Evolutionary conservation across 2,113 vertebrate genomes (phyloP).

Genomic region (Pyxicephalus adspersus): DNA sequence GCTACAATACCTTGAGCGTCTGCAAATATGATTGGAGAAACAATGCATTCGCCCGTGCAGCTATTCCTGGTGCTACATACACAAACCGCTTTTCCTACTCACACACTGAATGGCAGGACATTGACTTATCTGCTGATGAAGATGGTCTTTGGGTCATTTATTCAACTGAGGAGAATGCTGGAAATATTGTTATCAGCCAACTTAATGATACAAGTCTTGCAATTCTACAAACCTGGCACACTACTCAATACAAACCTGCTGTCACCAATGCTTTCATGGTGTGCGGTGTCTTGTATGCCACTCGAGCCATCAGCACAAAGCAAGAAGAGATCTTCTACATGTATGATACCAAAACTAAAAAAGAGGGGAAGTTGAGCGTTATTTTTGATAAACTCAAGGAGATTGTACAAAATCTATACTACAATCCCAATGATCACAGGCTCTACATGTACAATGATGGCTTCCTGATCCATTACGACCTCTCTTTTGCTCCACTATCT

Average conservation of each 20-base stretch:
- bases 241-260: not conserved
- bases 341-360: slow-evolving; percentile 31
- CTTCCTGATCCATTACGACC: slow-evolving; percentile 63
- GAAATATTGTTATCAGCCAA: slow-evolving; percentile 61
- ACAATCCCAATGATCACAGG: slow-evolving; percentile 75
- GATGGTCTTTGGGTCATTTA: slow-evolving; percentile 72
- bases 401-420: slow-evolving; percentile 69
- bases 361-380: slow-evolving; percentile 66
- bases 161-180: no score
- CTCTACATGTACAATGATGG: slow-evolving; percentile 79
- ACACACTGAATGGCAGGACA: slow-evolving; percentile 81
- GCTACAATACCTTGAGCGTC: slow-evolving; percentile 59
- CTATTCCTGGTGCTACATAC: slow-evolving; percentile 73
- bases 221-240: slow-evolving; percentile 76
- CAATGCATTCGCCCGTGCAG: slow-evolving; percentile 58
- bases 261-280: not conserved
- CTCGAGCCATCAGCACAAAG: slow-evolving; percentile 69
- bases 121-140: slow-evolving; percentile 89
- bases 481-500: slow-evolving; percentile 53
- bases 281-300: slow-evolving; percentile 61
- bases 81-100: slow-evolving; percentile 90
- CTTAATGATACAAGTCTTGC: slow-evolving; percentile 85
- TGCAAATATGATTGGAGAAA: slow-evolving; percentile 67
- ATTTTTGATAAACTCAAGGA: slow-evolving; percentile 72
- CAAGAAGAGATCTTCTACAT: slow-evolving; percentile 77